Percentiles rank a stretch among this genome's conserved stretches.
Conservation (phyloP, 2,797 vertebrate species). For the Halcyon smyrnensis region DNA sequence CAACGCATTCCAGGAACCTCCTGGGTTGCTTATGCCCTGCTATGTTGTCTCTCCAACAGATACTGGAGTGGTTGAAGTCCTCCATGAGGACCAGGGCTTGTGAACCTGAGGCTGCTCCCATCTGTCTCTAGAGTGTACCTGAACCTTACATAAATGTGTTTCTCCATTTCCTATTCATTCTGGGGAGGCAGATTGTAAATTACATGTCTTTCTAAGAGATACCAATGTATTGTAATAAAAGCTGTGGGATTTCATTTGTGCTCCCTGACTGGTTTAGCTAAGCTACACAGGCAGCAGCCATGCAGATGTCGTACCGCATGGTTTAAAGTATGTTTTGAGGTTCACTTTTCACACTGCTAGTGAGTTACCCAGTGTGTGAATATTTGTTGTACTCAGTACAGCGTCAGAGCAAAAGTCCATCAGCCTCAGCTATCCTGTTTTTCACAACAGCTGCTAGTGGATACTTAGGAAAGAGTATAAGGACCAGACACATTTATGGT, state of each 20-base stretch:
- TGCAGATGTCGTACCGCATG: not conserved
- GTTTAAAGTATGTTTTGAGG: not conserved
- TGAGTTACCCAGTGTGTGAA: not conserved
- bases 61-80: not conserved
- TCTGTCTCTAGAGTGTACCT: not conserved
- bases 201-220: not conserved
- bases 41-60: not conserved
- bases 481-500: not conserved
- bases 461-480: not conserved
- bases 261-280: not conserved
- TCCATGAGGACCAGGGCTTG: not conserved
- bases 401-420: not conserved
- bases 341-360: not conserved
- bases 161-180: not conserved
- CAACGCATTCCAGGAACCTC: not conserved
- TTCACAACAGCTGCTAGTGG: not conserved
- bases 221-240: not conserved
- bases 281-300: not conserved
- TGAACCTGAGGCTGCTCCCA: not conserved
- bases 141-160: not conserved
- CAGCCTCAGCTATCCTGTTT: not conserved
- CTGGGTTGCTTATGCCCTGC: not conserved
- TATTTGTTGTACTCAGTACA: not conserved
- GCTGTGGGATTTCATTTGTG: not conserved
- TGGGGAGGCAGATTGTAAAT: not conserved